Base-by-base conservation (phyloP, 2,888 invertebrate species). In the Lobophora halterata region DNA sequence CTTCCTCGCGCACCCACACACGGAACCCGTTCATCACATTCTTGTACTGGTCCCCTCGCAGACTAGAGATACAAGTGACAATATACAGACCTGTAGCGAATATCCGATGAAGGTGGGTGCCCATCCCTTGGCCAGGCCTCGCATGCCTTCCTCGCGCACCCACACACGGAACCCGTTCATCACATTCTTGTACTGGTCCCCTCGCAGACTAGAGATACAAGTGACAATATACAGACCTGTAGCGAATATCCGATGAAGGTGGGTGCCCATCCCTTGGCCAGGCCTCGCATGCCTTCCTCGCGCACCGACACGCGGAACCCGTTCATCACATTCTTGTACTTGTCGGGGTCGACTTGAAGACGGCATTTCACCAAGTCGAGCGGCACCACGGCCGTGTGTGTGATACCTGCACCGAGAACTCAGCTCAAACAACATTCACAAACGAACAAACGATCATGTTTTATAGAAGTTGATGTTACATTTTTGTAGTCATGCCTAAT, bases 181-280 rank as follows among this genome's bases (percentile, higher is more conserved):
- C 31, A 97, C 92, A 55, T 92, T 92, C 88, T 95, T 97, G 89
- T 98, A 99, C 83, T 99, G 99, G 32, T 88, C 95, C n/a, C n/a
- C n/a, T n/a, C n/a, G n/a, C n/a, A n/a, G n/a, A n/a, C n/a, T n/a
- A n/a, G n/a, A n/a, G n/a, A n/a, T n/a, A 28, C 11, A 19, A 5
- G 20, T 12, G 4, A 12, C 3, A 5, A 28, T 13, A 12, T 4
- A 28, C 18, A 18, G 55, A 89, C 90, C 85, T 97, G 97, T 65
- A 94, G 90, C 3, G 98, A 98, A 83, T 99, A 99, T 19, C 99
- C 99, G 61, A 98, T 92, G 79, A 96, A 93, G 17, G 99, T 99
- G 32, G 99, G 99, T 1, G 98, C 98, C 99, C 99, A 99, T 38
- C 99, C 99, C 79, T 93, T 95, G 27, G 91, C 96, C 42, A 99